Percentiles rank a stretch among this genome's conserved stretches.
Conservation (phyloP, 2,797 vertebrate species). For the Parotocinclus haroldoi region DNA sequence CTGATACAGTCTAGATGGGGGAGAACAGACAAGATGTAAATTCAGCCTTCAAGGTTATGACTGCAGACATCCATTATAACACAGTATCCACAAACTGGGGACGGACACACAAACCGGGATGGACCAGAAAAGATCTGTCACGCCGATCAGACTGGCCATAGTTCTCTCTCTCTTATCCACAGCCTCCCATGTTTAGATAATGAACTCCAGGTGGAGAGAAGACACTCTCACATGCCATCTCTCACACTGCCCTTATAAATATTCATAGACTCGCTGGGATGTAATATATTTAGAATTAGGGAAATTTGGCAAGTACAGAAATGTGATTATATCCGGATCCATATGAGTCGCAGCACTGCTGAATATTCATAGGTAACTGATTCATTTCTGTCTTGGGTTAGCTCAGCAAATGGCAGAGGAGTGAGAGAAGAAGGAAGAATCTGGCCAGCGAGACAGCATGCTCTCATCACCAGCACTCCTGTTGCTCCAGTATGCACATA, state of each 20-base stretch:
- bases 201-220: slow-evolving; percentile 44
- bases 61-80: slow-evolving; percentile 95
- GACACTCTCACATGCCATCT: slow-evolving; percentile 8
- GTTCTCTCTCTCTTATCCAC: slow-evolving; percentile 35
- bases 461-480: slow-evolving; percentile 36
- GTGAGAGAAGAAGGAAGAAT: slow-evolving; percentile 19
- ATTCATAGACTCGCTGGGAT: slow-evolving; percentile 37
- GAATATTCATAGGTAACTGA: slow-evolving; percentile 44
- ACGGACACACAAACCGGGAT: slow-evolving; percentile 81
- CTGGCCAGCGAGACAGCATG: slow-evolving; percentile 37
- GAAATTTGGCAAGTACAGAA: slow-evolving; percentile 44
- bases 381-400: slow-evolving; percentile 30
- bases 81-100: slow-evolving; percentile 91
- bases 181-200: slow-evolving; percentile 35
- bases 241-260: slow-evolving; percentile 33
- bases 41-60: slow-evolving; percentile 98
- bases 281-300: slow-evolving; percentile 45
- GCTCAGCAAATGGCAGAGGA: slow-evolving; percentile 5
- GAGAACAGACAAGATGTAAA: slow-evolving; percentile 99
- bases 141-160: slow-evolving; percentile 42
- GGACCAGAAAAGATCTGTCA: slow-evolving; percentile 36
- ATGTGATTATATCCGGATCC: slow-evolving; percentile 42
- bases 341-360: slow-evolving; percentile 35
- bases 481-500: slow-evolving; percentile 41
- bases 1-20: slow-evolving; percentile 99